A percentile compares a stretch with the other conserved stretches of the same genome.
These are phyloP conservation scores for Mesoclemmys tuberculata DNA, from an alignment of 2,113 vertebrate genomes.

Conservation along the genomic window DNA sequence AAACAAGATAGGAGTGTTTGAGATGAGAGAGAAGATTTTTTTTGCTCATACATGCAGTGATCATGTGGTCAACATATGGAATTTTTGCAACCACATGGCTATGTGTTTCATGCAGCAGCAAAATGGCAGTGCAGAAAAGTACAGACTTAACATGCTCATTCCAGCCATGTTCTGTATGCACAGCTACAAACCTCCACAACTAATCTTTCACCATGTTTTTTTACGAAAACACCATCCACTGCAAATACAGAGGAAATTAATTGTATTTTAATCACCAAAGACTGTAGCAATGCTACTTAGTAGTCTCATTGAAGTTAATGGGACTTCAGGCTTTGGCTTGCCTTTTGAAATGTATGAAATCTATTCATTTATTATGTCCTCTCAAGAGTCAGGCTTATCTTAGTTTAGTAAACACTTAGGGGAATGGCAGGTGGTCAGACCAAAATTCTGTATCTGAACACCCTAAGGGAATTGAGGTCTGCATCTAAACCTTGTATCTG, in stretches of 20 bases:
- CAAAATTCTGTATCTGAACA: background rate
- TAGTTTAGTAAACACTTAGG: background rate
- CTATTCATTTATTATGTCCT: background rate
- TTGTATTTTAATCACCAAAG: background rate
- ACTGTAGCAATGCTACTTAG: background rate
- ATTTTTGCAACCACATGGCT: slow-evolving; percentile 7
- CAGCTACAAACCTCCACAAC: background rate
- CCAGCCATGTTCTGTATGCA: background rate
- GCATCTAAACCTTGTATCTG: background rate
- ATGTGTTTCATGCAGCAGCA: background rate
- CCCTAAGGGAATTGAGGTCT: background rate
- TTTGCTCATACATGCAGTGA: slow-evolving; percentile 46
- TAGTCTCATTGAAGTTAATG: slow-evolving; percentile 10
- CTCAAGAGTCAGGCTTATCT: background rate
- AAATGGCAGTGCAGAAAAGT: background rate
- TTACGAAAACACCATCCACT: background rate
- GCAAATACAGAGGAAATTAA: background rate
- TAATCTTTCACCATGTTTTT: background rate
- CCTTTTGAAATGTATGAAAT: background rate
- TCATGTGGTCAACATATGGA: slow-evolving; percentile 61
- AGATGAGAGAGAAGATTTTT: slow-evolving; percentile 30
- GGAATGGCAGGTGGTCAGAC: background rate
- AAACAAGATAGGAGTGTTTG: slow-evolving; percentile 59
- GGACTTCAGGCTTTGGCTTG: background rate
- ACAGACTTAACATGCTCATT: background rate